Base-by-base conservation (phyloP, 1,140 invertebrate species). In the Gryllus bimaculatus region DNA sequence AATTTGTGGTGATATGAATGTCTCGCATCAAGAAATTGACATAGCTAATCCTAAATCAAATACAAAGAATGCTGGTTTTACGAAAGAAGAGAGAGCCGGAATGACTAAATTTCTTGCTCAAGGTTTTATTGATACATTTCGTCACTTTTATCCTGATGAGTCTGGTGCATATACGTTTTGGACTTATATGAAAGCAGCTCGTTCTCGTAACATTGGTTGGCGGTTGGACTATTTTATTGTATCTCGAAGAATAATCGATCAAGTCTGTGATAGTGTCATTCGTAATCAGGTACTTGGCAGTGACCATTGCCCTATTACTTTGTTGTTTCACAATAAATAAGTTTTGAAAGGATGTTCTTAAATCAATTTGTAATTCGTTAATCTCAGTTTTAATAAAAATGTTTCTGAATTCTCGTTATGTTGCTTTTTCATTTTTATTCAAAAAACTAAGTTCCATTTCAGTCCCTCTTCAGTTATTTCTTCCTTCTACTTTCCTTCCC, bases 1-100 rank as follows among this genome's bases (percentile, higher is more conserved):
- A 76, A 89, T 98, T 81, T 96, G 93, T 85, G 98, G 98, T 4
- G 98, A 99, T 86, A 92, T 99, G 89, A 99, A 99, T 88, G 97
- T 99, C 7, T 93, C 97, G 75, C 97, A 99, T 86, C 87, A 93
- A 82, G 95, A 98, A 89, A 98, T 99, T 84, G 97, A 99, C 90
- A 87, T 99, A 80, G 91, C 92, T 15, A 99, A 99, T 89, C 97
- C 98, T 7, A 97, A 97, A 86, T 91, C 91, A 0, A 99, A 99
- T 85, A 93, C 90, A 77, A 96, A 93, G 85, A 96, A 92, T 85
- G 96, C 98, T 76, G 98, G 98, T 18, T 99, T 99, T 84, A 99
- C 97, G 0, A 88, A 92, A 82, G 95, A 99, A 85, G 98, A 99
- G 87, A 88, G 98, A 78, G 92, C 96, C 54, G 95, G 92, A 21